phyloP scores from a whole-genome alignment of 2,888 invertebrate species.

The Trissonchulus sp. region DNA sequence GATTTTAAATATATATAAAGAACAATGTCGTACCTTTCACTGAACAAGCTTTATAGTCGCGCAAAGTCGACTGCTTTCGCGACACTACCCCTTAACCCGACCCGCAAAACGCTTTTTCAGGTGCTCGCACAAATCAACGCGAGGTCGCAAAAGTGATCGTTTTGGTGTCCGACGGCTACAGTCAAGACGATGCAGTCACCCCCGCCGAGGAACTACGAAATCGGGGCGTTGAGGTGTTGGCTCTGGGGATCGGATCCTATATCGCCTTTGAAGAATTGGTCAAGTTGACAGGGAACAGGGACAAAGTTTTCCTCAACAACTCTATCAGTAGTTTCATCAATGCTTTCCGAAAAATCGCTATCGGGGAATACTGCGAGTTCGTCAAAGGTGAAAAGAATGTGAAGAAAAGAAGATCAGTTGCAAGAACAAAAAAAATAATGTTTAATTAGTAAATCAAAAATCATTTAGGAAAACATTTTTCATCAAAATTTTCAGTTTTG shows the following conservation, averaged over 20 bases:
- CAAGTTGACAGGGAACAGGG: constrained; percentile 37
- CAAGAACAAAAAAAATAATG: too few species aligned
- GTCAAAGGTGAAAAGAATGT: constrained; percentile 32
- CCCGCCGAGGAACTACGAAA: constrained; percentile 32
- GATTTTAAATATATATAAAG: too few species aligned
- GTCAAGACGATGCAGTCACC: constrained; percentile 39
- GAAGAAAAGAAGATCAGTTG: neutral
- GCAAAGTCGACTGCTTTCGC: too few species aligned
- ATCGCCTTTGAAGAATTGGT: constrained; percentile 39
- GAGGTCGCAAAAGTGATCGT: constrained; percentile 35
- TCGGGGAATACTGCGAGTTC: constrained; percentile 40
- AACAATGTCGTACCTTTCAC: too few species aligned
- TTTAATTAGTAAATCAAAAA: too few species aligned
- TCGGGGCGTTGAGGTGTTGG: constrained; percentile 37
- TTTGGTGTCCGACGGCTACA: constrained; percentile 41
- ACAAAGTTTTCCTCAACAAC: constrained; percentile 37
- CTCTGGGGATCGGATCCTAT: constrained; percentile 42
- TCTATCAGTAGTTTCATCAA: constrained; percentile 37
- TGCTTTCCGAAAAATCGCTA: constrained; percentile 37
- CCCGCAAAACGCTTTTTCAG: too few species aligned
- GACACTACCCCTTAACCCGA: too few species aligned
- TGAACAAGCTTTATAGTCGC: too few species aligned
- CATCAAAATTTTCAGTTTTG: too few species aligned
- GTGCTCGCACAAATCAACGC: constrained; percentile 1
- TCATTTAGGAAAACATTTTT: too few species aligned